Conservation (phyloP, 2,797 vertebrate species). For the Mormyrops attenuatus region DNA sequence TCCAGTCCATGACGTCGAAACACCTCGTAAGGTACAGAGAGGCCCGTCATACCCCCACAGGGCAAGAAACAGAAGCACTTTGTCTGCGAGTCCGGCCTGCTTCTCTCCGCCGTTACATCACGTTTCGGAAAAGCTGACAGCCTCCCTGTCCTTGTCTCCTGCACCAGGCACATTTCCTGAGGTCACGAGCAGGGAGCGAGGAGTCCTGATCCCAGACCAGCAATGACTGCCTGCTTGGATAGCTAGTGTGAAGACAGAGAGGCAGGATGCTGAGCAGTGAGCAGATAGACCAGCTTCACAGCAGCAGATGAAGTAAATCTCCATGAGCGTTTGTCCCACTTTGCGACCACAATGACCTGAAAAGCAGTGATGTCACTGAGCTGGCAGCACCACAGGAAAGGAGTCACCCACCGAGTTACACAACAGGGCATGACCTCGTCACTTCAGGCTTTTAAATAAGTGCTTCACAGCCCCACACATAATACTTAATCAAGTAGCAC, state of each 20-base stretch:
- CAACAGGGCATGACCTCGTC: neutral
- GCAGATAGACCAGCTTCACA: neutral
- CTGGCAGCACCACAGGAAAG: neutral
- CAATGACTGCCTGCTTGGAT: neutral
- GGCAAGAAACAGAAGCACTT: neutral
- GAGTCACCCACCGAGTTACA: neutral
- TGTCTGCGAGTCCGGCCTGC: neutral
- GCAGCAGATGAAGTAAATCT: neutral
- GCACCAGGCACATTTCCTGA: neutral
- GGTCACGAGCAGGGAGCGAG: neutral
- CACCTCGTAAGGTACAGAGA: neutral
- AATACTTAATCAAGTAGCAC: neutral
- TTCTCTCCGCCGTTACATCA: neutral
- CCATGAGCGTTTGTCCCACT: neutral
- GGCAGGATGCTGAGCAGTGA: neutral
- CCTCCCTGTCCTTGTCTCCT: neutral
- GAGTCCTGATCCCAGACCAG: neutral
- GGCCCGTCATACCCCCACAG: neutral
- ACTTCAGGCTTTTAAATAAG: neutral
- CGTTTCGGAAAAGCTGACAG: neutral
- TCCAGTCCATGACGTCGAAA: neutral
- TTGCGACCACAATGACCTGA: neutral
- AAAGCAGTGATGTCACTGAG: neutral
- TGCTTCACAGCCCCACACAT: neutral
- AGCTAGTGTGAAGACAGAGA: neutral